Evolutionary conservation across 2,888 invertebrate genomes (phyloP).

Genomic region (Synanthedon vespiformis): DNA sequence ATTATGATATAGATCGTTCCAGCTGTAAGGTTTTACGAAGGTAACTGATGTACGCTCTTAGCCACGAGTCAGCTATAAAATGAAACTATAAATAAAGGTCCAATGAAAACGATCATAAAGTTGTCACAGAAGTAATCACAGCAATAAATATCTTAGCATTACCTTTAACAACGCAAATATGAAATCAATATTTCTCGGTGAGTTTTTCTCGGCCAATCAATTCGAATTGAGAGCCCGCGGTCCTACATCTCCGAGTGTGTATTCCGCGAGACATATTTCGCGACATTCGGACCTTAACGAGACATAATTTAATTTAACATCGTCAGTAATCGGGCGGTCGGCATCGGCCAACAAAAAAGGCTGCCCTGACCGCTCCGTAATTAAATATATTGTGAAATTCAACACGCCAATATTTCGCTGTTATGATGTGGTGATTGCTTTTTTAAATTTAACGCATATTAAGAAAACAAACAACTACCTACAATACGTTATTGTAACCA

Average conservation of each 20-base stretch:
- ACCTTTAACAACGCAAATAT: background rate
- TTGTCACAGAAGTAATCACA: background rate
- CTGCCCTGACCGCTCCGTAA: conserved; percentile 13
- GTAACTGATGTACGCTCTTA: background rate
- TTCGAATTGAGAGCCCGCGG: background rate
- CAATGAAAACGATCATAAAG: background rate
- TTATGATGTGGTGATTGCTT: background rate
- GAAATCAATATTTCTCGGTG: background rate
- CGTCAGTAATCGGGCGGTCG: conserved; percentile 23
- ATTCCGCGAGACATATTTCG: conserved; percentile 14
- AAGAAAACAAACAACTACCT: background rate
- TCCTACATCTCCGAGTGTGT: background rate
- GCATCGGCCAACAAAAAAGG: conserved; percentile 23
- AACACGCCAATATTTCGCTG: conserved; percentile 9
- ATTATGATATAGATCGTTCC: background rate
- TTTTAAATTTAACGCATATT: background rate
- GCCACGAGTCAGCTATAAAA: background rate
- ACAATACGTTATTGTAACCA: background rate
- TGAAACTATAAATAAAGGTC: background rate
- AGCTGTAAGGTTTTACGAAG: background rate
- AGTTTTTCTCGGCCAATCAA: background rate
- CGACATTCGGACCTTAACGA: conserved; percentile 17
- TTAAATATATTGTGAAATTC: conserved; percentile 36
- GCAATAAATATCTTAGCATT: background rate
- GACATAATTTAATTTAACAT: conserved; percentile 32